Base-by-base conservation (phyloP, 2,888 invertebrate genomes). In the Nesidiocoris tenuis region DNA sequence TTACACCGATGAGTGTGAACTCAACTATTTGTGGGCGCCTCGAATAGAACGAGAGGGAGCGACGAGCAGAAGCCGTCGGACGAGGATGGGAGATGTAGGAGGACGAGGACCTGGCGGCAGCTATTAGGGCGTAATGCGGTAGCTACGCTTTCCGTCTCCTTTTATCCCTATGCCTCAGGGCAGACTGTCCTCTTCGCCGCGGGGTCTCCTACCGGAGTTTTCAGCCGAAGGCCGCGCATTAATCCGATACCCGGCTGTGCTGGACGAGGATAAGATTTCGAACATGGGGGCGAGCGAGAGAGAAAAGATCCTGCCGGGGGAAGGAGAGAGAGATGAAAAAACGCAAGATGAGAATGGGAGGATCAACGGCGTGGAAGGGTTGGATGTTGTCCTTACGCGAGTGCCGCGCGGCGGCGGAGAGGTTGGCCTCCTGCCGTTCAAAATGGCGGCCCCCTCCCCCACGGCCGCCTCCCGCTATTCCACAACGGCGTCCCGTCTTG, bases 91-190 rank as follows among this genome's bases (percentile, higher is more conserved):
- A 19, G 70, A 5, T 18, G 19, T 12, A 25, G 70, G 9, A 56
- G 2, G 22, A 17, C 22, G 70, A 9, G 57, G 70, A n/a, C 63
- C 63, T 21, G 24, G 71, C 25, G 71, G 71, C 24, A 63, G 74
- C 63, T 63, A 74, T 64, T 74, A 64, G 55, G 64, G 74, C 63
- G 63, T 64, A 64, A 64, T 74, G 74, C 74, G 63, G 63, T 74
- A 64, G 64, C 7, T 24, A n/a, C 23, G 18, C 64, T 17, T 24
- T 21, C 19, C 19, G 17, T 64, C 22, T 64, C 22, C 19, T 19
- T 63, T 39, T 24, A 18, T 63, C 74, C 54, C 63, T n/a, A 25
- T 17, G 61, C 68, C 18, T n/a, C n/a, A n/a, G n/a, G n/a, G 7
- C 71, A 19, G 2, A 12, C 67, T 21, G 12, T 16, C 9, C 55